phyloP scores from a whole-genome alignment of 2,797 vertebrate species.

The Valencia hispanica region DNA sequence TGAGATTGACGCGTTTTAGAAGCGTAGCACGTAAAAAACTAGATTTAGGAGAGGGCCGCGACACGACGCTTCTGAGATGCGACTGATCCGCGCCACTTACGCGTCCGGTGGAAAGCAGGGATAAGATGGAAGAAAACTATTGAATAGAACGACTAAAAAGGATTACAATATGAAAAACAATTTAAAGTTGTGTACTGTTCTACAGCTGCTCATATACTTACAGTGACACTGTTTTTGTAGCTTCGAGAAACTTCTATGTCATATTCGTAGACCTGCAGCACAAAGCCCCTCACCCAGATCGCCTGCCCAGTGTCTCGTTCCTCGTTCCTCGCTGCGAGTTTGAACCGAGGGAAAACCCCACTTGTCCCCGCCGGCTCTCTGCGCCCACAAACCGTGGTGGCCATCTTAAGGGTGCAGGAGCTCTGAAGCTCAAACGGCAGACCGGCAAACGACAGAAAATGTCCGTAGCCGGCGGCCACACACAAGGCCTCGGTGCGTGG shows the following conservation, averaged over 20 bases:
- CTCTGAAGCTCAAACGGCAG: constrained; percentile 96
- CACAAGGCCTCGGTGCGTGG: constrained; percentile 90
- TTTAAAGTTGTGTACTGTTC: neutral
- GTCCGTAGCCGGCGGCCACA: constrained; percentile 90
- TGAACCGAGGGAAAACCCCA: constrained; percentile 82
- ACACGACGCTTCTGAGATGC: no score
- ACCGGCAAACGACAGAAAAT: constrained; percentile 92
- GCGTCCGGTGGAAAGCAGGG: no score
- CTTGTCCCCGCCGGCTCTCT: constrained; percentile 33
- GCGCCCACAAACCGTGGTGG: constrained; percentile 80
- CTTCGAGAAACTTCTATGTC: constrained; percentile 91
- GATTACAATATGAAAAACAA: neutral
- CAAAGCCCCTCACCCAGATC: constrained; percentile 93
- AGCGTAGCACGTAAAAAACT: no score
- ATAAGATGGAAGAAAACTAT: neutral
- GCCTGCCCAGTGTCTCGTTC: constrained; percentile 94
- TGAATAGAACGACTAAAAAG: neutral
- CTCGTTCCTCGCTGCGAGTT: constrained; percentile 88
- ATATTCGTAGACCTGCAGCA: constrained; percentile 90
- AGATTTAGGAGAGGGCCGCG: no score
- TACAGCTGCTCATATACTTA: constrained; percentile 70
- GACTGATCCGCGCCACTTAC: no score
- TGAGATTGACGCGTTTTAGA: no score
- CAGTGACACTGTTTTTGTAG: constrained; percentile 94
- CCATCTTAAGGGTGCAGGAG: constrained; percentile 90